These are phyloP conservation scores for Gryllus longicercus DNA, from an alignment of 2,888 invertebrate genomes.

Conservation along the genomic window DNA sequence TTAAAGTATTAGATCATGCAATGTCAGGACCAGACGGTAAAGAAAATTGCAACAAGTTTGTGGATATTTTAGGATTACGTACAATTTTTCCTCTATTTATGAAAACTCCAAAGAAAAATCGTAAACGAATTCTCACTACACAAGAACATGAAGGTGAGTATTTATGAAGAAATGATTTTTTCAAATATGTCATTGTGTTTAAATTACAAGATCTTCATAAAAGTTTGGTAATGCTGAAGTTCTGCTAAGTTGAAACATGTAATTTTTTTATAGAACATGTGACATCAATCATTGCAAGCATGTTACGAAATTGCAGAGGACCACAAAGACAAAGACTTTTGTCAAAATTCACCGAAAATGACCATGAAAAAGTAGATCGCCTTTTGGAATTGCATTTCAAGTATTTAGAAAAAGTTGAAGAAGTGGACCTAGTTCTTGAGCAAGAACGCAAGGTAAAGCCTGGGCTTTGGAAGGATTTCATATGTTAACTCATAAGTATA, in stretches of 20 bases:
- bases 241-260: background rate
- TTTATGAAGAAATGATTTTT: background rate
- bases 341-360: slow-evolving; percentile 95
- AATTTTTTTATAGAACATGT: slow-evolving; percentile 69
- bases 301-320: slow-evolving; percentile 88
- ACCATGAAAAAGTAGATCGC: slow-evolving; percentile 96
- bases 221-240: background rate
- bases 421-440: slow-evolving; percentile 74
- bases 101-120: slow-evolving; percentile 90
- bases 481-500: no score
- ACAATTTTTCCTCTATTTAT: slow-evolving; percentile 98
- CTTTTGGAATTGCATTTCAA: slow-evolving; percentile 95
- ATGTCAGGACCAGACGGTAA: slow-evolving; percentile 89
- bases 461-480: background rate
- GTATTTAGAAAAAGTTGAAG: slow-evolving; percentile 88
- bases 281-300: slow-evolving; percentile 85
- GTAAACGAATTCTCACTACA: slow-evolving; percentile 72
- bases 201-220: background rate
- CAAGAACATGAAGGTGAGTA: slow-evolving; percentile 81
- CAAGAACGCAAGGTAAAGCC: slow-evolving; percentile 39
- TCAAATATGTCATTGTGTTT: background rate
- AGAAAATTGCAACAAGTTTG: slow-evolving; percentile 96
- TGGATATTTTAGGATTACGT: slow-evolving; percentile 92
- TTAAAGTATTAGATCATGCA: slow-evolving; percentile 97
- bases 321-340: slow-evolving; percentile 85